Percentiles rank a stretch among this genome's conserved stretches.
These are phyloP conservation scores for Phataginus tricuspis DNA, from an alignment of 2,797 vertebrate genomes.

Conservation along the genomic window DNA sequence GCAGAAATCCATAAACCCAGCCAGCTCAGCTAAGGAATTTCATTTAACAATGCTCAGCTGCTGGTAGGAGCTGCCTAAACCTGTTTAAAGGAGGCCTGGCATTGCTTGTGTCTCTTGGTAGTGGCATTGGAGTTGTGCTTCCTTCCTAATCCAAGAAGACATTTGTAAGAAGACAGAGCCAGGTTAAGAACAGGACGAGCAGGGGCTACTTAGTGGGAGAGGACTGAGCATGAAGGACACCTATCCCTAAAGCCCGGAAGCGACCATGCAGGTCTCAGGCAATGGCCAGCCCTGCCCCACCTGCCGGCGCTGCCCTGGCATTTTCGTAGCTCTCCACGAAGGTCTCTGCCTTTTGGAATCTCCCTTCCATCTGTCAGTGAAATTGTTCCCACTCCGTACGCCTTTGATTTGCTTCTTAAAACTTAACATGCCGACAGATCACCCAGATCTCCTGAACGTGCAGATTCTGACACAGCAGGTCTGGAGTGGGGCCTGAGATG, in stretches of 20 bases:
- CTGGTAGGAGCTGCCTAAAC: neutral
- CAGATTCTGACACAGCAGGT: neutral
- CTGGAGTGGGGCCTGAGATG: neutral
- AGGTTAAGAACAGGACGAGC: neutral
- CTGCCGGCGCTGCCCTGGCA: too few species aligned
- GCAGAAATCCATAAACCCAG: neutral
- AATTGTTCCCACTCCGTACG: neutral
- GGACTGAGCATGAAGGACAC: neutral
- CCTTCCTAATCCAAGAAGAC: neutral
- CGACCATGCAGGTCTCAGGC: neutral
- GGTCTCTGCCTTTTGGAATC: neutral
- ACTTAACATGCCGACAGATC: neutral
- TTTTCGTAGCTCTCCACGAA: neutral
- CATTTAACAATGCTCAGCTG: neutral
- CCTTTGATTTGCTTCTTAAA: neutral
- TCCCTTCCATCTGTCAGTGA: neutral
- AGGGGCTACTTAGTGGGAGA: neutral
- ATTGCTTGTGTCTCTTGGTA: neutral
- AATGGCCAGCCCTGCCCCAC: neutral
- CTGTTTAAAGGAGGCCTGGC: neutral
- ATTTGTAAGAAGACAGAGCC: neutral
- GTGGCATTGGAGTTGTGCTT: neutral
- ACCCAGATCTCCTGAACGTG: neutral
- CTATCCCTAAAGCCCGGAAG: neutral
- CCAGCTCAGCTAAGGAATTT: neutral